Conservation (phyloP, 2,113 vertebrate genomes). For the Poeciliopsis occidentalis region DNA sequence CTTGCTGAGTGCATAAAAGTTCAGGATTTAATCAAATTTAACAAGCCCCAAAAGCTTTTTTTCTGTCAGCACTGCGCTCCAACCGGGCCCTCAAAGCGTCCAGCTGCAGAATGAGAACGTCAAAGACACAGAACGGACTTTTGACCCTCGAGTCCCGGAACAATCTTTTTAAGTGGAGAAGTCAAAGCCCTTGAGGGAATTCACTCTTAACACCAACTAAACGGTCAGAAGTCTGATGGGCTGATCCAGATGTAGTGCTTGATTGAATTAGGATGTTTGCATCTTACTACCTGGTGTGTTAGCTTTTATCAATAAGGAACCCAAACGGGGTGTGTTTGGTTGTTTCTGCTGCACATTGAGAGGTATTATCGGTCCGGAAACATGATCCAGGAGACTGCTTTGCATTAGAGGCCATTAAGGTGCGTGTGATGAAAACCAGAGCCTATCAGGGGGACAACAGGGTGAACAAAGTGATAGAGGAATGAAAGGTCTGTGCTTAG, state of each 20-base stretch:
- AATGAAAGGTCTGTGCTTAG: background rate
- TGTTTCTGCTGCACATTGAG: constrained; percentile 28
- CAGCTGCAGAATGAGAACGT: background rate
- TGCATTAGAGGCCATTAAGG: constrained; percentile 60
- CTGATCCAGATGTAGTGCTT: background rate
- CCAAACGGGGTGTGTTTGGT: constrained; percentile 28
- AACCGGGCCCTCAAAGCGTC: background rate
- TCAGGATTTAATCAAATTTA: constrained; percentile 6
- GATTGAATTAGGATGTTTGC: constrained; percentile 16
- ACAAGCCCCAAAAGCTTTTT: background rate
- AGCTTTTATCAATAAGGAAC: constrained; percentile 2
- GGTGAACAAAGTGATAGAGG: constrained; percentile 3
- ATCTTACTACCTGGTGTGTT: background rate
- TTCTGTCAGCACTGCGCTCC: constrained; percentile 27
- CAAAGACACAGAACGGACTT: constrained; percentile 19
- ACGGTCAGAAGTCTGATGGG: constrained; percentile 13
- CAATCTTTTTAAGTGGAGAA: constrained; percentile 7
- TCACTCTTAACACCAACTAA: constrained; percentile 35
- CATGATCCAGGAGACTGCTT: constrained; percentile 41
- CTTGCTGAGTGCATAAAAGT: background rate
- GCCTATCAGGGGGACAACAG: constrained; percentile 25
- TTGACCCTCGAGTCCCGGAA: constrained; percentile 30
- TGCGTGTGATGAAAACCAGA: constrained; percentile 65
- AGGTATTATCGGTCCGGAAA: constrained; percentile 38
- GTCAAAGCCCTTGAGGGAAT: constrained; percentile 28